Evolutionary conservation across 2,113 vertebrate genomes (phyloP).

Genomic region (Lasiurus cinereus): DNA sequence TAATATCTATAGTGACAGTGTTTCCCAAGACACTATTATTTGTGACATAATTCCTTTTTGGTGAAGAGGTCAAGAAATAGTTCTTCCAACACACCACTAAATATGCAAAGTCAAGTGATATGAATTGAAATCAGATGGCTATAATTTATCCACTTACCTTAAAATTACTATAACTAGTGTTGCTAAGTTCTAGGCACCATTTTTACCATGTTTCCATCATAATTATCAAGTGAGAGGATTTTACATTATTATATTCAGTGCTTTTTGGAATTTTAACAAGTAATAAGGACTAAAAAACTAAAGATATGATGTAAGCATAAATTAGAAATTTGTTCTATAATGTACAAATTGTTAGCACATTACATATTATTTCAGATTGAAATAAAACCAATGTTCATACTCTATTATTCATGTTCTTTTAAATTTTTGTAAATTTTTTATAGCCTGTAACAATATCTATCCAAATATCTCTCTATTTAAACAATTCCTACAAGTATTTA

Average conservation of each 20-base stretch:
- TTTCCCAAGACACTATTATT: not conserved
- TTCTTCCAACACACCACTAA: not conserved
- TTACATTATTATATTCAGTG: constrained; percentile 11
- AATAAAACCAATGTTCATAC: not conserved
- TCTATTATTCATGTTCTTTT: not conserved
- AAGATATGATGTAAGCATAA: not conserved
- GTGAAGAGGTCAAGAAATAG: not conserved
- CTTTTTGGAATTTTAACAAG: not conserved
- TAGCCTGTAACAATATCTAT: not conserved
- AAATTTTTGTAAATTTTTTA: constrained; percentile 28
- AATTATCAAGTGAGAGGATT: not conserved
- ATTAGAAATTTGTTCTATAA: not conserved
- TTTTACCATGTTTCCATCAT: not conserved
- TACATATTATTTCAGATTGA: not conserved
- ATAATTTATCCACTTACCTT: not conserved
- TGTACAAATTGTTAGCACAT: not conserved
- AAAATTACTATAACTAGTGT: not conserved
- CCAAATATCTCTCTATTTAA: constrained; percentile 8
- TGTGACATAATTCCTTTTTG: not conserved
- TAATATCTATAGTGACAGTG: not conserved
- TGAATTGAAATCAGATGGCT: not conserved
- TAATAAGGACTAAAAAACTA: not conserved
- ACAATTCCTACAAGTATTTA: not conserved
- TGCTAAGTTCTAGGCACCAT: not conserved
- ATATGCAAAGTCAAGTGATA: not conserved